Percentiles rank a stretch among this genome's conserved stretches.
Conservation (phyloP, 1,140 invertebrate genomes). For the Zaprionus capensis region DNA sequence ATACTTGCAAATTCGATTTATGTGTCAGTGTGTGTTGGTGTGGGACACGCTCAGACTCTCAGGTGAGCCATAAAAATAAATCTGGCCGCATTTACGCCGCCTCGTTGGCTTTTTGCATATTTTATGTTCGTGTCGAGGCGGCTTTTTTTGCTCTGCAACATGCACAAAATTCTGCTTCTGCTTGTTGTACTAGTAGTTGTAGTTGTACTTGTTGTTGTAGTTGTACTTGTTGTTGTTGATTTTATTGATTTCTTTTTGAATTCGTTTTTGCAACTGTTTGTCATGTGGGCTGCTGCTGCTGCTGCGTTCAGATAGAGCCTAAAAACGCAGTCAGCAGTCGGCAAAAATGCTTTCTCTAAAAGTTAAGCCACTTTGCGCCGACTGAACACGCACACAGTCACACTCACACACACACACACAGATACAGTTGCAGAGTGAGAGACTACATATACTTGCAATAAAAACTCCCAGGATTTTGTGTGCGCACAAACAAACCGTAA, state of each 20-base stretch:
- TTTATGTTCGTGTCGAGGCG: slow-evolving; percentile 66
- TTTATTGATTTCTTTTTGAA: slow-evolving; percentile 70
- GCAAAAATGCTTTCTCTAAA: slow-evolving; percentile 48
- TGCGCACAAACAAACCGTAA: slow-evolving; percentile 75
- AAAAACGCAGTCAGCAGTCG: slow-evolving; percentile 61
- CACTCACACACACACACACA: background rate
- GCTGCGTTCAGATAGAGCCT: slow-evolving; percentile 63
- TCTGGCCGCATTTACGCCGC: slow-evolving; percentile 76
- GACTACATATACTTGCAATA: slow-evolving; percentile 47
- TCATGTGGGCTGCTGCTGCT: slow-evolving; percentile 32
- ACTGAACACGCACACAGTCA: slow-evolving; percentile 20
- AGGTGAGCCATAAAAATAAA: slow-evolving; percentile 77
- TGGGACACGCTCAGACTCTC: slow-evolving; percentile 42
- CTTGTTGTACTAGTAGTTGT: background rate
- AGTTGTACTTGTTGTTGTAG: slow-evolving; percentile 1
- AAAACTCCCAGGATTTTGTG: slow-evolving; percentile 52
- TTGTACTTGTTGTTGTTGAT: slow-evolving; percentile 57
- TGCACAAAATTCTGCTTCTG: slow-evolving; percentile 56
- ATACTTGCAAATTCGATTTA: slow-evolving; percentile 31
- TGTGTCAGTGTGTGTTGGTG: slow-evolving; percentile 15
- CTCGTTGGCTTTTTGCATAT: slow-evolving; percentile 74
- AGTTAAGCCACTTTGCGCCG: slow-evolving; percentile 76
- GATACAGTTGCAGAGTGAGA: background rate
- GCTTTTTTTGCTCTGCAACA: slow-evolving; percentile 43
- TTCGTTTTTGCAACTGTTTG: slow-evolving; percentile 9